Base-by-base conservation (phyloP, 2,888 invertebrate species). In the Brachypterus glaber region DNA sequence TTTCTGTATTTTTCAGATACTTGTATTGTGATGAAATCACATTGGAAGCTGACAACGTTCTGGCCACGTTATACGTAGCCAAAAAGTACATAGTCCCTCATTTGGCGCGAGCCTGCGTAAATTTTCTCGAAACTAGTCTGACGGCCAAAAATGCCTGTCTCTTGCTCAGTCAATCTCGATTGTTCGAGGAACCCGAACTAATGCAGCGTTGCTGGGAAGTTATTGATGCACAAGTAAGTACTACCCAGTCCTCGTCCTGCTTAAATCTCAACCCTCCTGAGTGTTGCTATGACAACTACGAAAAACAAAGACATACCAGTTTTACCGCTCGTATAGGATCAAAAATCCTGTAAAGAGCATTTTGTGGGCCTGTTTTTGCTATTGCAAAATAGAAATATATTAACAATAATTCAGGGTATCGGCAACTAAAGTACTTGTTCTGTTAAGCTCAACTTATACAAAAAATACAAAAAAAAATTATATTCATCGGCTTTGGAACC, bases 131-230 rank as follows among this genome's bases (percentile, higher is more conserved):
- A 71, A 90, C 91, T 51, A 92, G 90, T 70, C 76, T 96, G 49
- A 93, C 90, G 51, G 93, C 95, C 52, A 87, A 89, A 69, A 96
- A 96, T 72, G 93, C 93, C 49, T 95, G 95, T 67, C 76, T 96
- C 51, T 77, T 96, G 51, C 76, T 96, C 56, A 92, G 92, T 67
- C 95, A 96, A 68, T 91, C 92, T 48, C 74, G 92, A 53, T 75
- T 96, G 41, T 95, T 95, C 71, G 95, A 96, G 69, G 95, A 96
- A 68, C 89, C 91, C 40, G 93, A 95, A 63, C 74, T 96, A 53
- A 93, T 93, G 91, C 87, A 91, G 67, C 76, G 91, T 52, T 92
- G 92, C 71, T 92, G 91, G 91, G 91, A 92, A 74, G 93, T 95
- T 45, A 93, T 96, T 62, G 95, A 95, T 70, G 95, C 95, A 37